phyloP scores from a whole-genome alignment of 2,113 vertebrate species.

The Lontra canadensis region DNA sequence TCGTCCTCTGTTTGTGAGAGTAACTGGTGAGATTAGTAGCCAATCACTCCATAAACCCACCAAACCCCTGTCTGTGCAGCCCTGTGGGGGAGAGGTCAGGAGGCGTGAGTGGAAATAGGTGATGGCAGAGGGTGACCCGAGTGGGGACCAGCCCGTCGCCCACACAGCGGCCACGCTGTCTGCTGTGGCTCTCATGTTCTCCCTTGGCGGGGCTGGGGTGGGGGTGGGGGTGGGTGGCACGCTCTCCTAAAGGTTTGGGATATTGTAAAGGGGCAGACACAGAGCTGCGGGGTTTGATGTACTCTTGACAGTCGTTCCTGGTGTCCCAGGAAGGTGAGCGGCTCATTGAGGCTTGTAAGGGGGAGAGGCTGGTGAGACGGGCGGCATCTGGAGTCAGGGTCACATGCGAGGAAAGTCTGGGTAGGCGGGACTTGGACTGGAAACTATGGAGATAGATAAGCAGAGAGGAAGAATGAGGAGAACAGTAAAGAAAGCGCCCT shows the following conservation, averaged over 20 bases:
- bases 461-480: not conserved
- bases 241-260: too few species aligned
- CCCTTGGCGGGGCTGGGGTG: not conserved
- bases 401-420: not conserved
- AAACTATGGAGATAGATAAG: not conserved
- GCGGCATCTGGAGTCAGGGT: not conserved
- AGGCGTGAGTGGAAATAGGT: not conserved
- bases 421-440: not conserved
- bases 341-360: not conserved
- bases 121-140: not conserved
- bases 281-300: not conserved
- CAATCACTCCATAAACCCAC: not conserved
- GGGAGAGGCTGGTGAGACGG: not conserved
- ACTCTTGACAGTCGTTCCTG: too few species aligned
- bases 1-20: not conserved
- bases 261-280: too few species aligned
- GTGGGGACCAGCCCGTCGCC: not conserved
- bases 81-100: not conserved
- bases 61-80: not conserved
- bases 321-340: not conserved
- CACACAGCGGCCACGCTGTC: accelerated
- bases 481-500: not conserved
- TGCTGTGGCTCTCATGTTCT: accelerated
- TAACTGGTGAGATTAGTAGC: not conserved
- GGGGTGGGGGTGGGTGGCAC: too few species aligned